A percentile compares a stretch with the other conserved stretches of the same genome.
Evolutionary conservation across 1,140 invertebrate species (phyloP).

Genomic region (Odontomachus brunneus): DNA sequence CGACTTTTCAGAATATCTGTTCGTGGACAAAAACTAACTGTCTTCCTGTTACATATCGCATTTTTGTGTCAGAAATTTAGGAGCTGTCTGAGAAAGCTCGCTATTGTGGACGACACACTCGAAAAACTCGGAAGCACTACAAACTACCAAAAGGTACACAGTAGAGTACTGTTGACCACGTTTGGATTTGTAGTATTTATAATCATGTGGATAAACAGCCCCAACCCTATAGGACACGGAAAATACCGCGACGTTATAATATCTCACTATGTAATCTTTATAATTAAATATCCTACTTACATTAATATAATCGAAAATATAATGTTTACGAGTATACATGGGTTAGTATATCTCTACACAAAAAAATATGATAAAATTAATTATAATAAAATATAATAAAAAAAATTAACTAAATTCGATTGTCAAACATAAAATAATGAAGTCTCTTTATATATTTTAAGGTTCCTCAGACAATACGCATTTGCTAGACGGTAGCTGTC

Average conservation of each 20-base stretch:
- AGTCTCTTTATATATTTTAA: too few species aligned
- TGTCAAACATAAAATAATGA: too few species aligned
- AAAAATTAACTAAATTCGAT: too few species aligned
- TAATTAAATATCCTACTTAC: neutral
- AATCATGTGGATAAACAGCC: neutral
- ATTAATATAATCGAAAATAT: constrained; percentile 8
- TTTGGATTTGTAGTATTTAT: neutral
- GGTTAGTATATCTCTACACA: too few species aligned
- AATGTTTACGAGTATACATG: neutral
- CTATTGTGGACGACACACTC: constrained; percentile 1
- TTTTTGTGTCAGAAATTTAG: constrained; percentile 15
- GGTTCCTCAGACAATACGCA: too few species aligned
- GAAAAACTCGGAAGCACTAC: neutral
- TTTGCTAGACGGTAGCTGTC: too few species aligned
- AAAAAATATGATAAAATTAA: too few species aligned
- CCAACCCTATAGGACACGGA: neutral
- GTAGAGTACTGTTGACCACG: neutral
- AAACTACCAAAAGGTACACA: constrained; percentile 12
- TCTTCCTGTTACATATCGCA: too few species aligned
- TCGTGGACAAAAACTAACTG: too few species aligned
- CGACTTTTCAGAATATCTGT: too few species aligned
- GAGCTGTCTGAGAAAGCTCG: constrained; percentile 31
- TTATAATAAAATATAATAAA: too few species aligned
- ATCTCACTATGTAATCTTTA: neutral
- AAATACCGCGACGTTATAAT: neutral